These are phyloP conservation scores for Coregonus ussuriensis DNA, from an alignment of 2,797 vertebrate genomes.

Conservation along the genomic window DNA sequence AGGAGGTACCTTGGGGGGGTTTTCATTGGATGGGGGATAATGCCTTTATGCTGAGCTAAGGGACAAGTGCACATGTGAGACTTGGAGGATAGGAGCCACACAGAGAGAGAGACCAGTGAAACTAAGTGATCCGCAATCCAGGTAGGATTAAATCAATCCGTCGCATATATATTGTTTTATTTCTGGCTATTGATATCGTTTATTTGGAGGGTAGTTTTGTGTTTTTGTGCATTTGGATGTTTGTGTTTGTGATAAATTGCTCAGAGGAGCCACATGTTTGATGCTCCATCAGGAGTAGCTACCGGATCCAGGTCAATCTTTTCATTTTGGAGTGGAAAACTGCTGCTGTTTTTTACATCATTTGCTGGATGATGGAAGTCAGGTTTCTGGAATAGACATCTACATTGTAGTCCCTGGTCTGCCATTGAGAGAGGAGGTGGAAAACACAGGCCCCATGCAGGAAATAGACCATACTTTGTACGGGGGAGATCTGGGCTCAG, in stretches of 20 bases:
- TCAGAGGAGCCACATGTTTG: constrained; percentile 13
- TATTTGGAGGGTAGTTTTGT: not conserved
- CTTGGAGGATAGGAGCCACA: constrained; percentile 17
- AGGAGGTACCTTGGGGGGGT: constrained; percentile 54
- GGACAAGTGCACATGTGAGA: constrained; percentile 9
- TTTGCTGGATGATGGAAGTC: constrained; percentile 55
- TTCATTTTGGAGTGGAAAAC: constrained; percentile 6
- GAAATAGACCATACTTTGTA: constrained; percentile 50
- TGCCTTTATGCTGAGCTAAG: constrained; percentile 55
- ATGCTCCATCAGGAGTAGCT: constrained; percentile 22
- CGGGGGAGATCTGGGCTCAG: constrained; percentile 39
- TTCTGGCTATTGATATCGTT: constrained; percentile 3
- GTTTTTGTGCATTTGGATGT: constrained; percentile 5
- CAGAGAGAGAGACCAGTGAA: constrained; percentile 40
- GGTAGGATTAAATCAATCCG: constrained; percentile 58
- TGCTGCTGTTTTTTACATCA: constrained; percentile 67
- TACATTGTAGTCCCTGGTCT: constrained; percentile 63
- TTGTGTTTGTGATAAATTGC: constrained; percentile 9
- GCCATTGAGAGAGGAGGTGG: constrained; percentile 62
- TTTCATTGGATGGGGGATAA: constrained; percentile 56
- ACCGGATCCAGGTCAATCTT: not conserved
- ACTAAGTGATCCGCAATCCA: constrained; percentile 49
- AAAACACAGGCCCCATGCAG: constrained; percentile 46
- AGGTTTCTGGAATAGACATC: constrained; percentile 73
- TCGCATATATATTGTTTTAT: not conserved